These are phyloP conservation scores for Eupithecia abbreviata DNA, from an alignment of 2,888 invertebrate genomes.

Conservation along the genomic window DNA sequence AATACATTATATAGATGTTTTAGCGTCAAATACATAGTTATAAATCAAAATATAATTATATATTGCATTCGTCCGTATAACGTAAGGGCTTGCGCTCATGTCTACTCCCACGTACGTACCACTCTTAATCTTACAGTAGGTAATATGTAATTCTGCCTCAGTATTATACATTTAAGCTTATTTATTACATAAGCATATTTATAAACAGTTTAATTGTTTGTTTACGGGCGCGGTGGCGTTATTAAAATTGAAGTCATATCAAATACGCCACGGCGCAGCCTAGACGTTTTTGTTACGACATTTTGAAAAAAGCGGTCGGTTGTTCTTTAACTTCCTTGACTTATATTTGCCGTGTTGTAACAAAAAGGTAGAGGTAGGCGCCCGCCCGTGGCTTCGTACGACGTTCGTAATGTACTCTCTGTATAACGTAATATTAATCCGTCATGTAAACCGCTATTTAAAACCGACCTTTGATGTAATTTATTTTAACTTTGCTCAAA, in stretches of 20 bases:
- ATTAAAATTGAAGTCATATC: constrained; percentile 81
- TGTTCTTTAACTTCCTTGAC: not conserved
- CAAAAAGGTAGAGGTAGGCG: constrained; percentile 58
- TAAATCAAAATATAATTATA: constrained; percentile 84
- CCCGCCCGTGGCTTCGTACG: constrained; percentile 79
- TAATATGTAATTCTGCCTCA: constrained; percentile 84
- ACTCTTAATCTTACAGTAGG: constrained; percentile 82
- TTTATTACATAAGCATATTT: constrained; percentile 83
- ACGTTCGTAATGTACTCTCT: constrained; percentile 79
- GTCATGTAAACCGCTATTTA: constrained; percentile 72
- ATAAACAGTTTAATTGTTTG: constrained; percentile 81
- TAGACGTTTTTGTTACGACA: constrained; percentile 56
- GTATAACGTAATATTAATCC: constrained; percentile 80
- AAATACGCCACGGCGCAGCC: constrained; percentile 71
- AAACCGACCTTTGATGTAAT: constrained; percentile 59
- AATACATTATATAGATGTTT: constrained; percentile 84
- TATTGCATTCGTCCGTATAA: constrained; percentile 84
- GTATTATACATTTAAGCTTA: constrained; percentile 84
- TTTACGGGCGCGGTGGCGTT: constrained; percentile 80
- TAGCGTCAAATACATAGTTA: constrained; percentile 84
- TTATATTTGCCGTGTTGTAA: constrained; percentile 40
- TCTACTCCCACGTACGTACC: constrained; percentile 83
- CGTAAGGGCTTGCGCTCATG: constrained; percentile 83
- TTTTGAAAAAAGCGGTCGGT: constrained; percentile 16
- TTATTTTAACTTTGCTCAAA: constrained; percentile 83